phyloP scores from a whole-genome alignment of 2,888 invertebrate genomes.

The Altica lythri region DNA sequence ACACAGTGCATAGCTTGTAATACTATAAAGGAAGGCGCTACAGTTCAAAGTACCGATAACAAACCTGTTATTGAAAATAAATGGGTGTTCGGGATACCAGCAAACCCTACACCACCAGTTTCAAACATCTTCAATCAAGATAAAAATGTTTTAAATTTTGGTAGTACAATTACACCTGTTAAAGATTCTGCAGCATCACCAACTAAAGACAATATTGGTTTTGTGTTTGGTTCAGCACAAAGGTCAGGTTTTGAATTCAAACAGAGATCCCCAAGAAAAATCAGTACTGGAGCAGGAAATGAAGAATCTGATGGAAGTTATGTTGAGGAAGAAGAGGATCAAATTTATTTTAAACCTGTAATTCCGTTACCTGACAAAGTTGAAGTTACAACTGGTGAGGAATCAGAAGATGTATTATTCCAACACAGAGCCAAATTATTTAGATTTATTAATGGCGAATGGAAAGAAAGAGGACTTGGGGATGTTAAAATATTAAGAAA shows the following conservation, averaged over 20 bases:
- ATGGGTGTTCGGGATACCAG: not conserved
- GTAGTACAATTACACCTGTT: not conserved
- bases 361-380: slow-evolving; percentile 86
- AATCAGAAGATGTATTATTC: slow-evolving; percentile 77
- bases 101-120: no score
- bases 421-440: slow-evolving; percentile 84
- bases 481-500: slow-evolving; percentile 82
- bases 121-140: no score
- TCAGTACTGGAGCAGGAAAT: slow-evolving; percentile 59
- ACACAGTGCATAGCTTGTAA: no score
- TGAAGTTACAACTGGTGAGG: slow-evolving; percentile 84
- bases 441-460: slow-evolving; percentile 75
- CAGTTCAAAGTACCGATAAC: no score
- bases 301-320: slow-evolving; percentile 62
- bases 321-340: slow-evolving; percentile 70
- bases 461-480: slow-evolving; percentile 92
- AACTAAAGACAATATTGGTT: slow-evolving; percentile 40
- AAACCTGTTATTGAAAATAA: no score
- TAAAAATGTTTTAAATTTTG: no score
- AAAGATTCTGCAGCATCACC: slow-evolving; percentile 6
- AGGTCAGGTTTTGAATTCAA: slow-evolving; percentile 71
- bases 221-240: slow-evolving; percentile 65
- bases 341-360: slow-evolving; percentile 80
- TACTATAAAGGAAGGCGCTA: no score
- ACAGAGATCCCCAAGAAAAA: slow-evolving; percentile 62